Conservation (phyloP, 2,888 invertebrate genomes). For the Linyphia triangularis region DNA sequence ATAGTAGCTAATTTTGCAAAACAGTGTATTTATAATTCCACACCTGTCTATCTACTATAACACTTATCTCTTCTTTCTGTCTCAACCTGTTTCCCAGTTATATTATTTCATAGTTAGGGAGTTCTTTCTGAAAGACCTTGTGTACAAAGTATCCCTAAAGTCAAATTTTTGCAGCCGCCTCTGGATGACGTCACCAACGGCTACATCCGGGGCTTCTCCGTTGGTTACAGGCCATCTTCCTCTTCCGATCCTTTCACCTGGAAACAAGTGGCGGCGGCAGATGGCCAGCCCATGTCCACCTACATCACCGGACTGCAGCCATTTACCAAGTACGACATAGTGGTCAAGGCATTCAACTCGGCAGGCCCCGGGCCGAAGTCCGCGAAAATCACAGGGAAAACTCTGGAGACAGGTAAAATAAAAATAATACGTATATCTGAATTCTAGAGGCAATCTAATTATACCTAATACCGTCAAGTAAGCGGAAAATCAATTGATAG, state of each 20-base stretch:
- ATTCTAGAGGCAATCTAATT: too few species aligned
- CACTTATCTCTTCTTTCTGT: too few species aligned
- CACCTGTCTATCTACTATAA: too few species aligned
- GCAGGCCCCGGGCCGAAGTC: slow-evolving; percentile 95
- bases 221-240: slow-evolving; percentile 72
- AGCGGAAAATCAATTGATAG: too few species aligned
- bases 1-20: too few species aligned
- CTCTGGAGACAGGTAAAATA: slow-evolving; percentile 89
- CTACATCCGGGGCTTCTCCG: slow-evolving; percentile 71
- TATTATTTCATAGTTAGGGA: too few species aligned
- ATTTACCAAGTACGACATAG: slow-evolving; percentile 97
- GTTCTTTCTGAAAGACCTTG: too few species aligned
- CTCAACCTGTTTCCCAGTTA: too few species aligned
- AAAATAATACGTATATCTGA: too few species aligned
- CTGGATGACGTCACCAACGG: slow-evolving; percentile 66
- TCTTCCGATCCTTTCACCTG: slow-evolving; percentile 85
- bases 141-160: too few species aligned
- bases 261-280: slow-evolving; percentile 89
- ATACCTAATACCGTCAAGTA: too few species aligned
- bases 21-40: too few species aligned
- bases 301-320: slow-evolving; percentile 89
- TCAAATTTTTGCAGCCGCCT: slow-evolving; percentile 59
- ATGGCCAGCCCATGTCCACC: slow-evolving; percentile 85
- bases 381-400: slow-evolving; percentile 92
- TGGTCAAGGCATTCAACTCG: slow-evolving; percentile 96